Evolutionary conservation across 2,888 invertebrate species (phyloP), one percentile per base, ranked within the genome.

Genomic region (Mimas tiliae): DNA sequence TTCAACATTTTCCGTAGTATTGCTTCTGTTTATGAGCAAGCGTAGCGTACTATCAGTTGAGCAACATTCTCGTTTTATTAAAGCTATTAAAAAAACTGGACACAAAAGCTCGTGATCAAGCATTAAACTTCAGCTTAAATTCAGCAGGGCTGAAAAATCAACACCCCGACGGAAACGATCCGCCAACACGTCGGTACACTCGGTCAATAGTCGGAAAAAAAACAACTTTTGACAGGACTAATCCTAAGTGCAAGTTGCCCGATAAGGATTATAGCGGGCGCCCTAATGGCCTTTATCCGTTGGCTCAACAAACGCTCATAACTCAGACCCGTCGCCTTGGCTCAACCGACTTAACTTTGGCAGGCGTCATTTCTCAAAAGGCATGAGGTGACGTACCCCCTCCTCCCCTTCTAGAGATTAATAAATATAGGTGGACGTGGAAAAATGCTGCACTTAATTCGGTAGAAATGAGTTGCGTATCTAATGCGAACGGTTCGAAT

Each of bases 331-430:
- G 88, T 89, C 82, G 83, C 82, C 88, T 89, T 89, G 89, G 90
- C 92, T 91, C 90, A 91, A 90, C 88, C 92, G 93, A 91, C 93
- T 93, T 93, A 93, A 88, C 90, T 93, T 93, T 91, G 93, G 93
- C 92, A 93, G 91, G 83, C 93, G 91, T 93, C 93, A 93, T 93
- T 93, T 93, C 93, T 93, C 93, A 93, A 91, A 90, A 88, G 90
- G 89, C 90, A 90, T 86, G 87, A 88, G 89, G 87, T 88, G 91
- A 91, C 89, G 90, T 87, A 84, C 85, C 80, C 82, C 75, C 38
- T 38, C 70, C 68, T 68, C 70, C 71, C 77, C 78, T 74, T 74
- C 81, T 77, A 78, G 81, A 91, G 89, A 92, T 93, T 92, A 92
- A 93, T 92, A 93, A 92, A 91, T 90, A 91, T 87, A 90, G 86